Percentiles rank a stretch among this genome's conserved stretches.
These are phyloP conservation scores for Zhengitettix transpicula DNA, from an alignment of 2,888 invertebrate genomes.

Conservation along the genomic window DNA sequence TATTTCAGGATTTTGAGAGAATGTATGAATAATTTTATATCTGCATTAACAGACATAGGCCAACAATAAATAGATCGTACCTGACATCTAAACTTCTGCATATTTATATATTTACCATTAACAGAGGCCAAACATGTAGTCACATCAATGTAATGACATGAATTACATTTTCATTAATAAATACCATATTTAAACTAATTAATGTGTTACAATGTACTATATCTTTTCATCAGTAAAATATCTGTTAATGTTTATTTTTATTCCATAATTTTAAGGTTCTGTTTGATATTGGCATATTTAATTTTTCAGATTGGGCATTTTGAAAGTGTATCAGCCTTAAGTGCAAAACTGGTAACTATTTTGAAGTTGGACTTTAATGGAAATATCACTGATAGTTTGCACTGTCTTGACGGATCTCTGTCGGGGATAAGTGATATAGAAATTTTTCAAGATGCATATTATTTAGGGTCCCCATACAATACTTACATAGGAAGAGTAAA, in stretches of 20 bases:
- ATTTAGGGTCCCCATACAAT: constrained; percentile 45
- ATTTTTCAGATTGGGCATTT: constrained; percentile 47
- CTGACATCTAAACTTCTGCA: no score
- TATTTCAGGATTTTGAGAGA: not conserved
- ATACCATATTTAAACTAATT: not conserved
- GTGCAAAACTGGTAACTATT: constrained; percentile 35
- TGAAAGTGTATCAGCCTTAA: constrained; percentile 25
- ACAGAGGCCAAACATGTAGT: no score
- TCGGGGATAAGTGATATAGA: constrained; percentile 44
- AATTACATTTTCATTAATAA: not conserved
- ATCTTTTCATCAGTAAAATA: no score
- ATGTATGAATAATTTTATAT: no score
- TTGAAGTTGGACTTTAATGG: constrained; percentile 55
- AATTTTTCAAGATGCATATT: constrained; percentile 22
- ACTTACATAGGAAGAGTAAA: constrained; percentile 47
- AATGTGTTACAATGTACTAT: no score
- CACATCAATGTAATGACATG: no score
- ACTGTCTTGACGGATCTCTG: constrained; percentile 39
- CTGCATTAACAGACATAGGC: no score
- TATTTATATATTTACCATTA: no score
- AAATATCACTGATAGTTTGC: constrained; percentile 49
- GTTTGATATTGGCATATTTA: not conserved
- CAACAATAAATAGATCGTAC: no score
- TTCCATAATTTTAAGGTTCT: not conserved
- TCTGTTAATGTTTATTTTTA: no score